Base-by-base conservation (phyloP, 2,888 invertebrate species). In the Steinernema hermaphroditum region DNA sequence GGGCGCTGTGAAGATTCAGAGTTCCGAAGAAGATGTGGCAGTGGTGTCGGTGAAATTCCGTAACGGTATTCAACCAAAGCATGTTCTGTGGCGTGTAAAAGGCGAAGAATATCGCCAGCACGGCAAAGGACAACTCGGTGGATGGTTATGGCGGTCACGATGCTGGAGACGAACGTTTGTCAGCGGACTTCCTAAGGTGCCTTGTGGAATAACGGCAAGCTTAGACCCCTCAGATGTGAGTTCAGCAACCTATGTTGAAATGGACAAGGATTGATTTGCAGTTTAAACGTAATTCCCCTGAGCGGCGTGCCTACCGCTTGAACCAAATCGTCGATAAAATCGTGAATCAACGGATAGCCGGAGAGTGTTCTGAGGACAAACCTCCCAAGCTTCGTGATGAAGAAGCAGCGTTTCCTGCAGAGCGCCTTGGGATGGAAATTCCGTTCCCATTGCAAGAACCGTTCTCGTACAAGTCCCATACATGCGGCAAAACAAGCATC, bases 51-150 rank as follows among this genome's bases (percentile, higher is more conserved):
- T 96, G 0, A 96, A 96, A 87, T 96, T 96, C 88, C 83, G 73
- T 69, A 78, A 76, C 1, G 82, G 32, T 27, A 93, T 94, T 0
- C 90, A 95, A 43, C 76, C 84, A 68, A 69, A 75, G 68, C 79
- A 82, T 73, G 70, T 76, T 4, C 68, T 83, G 1, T 83, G 82
- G 83, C 96, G 96, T 87, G 94, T 96, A 89, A 96, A 94, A 88
- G 97, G 97, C 0, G 98, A 98, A 88, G 96, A 97, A 85, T 98
- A 96, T 87, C 91, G 98, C 78, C 92, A 97, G 54, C 94, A 94
- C 85, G 96, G 96, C 0, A 92, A 93, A 82, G 87, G 87, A 12
- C 72, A 9, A 12, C 76, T 85, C 68, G 95, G 96, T 92, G 97
- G 96, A n/a, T 98, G 97, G 97, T 88, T 93, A 69, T 96, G 95